phyloP scores from a whole-genome alignment of 37 sponge, comb jelly and placozoan species.

The Ianthella basta region DNA sequence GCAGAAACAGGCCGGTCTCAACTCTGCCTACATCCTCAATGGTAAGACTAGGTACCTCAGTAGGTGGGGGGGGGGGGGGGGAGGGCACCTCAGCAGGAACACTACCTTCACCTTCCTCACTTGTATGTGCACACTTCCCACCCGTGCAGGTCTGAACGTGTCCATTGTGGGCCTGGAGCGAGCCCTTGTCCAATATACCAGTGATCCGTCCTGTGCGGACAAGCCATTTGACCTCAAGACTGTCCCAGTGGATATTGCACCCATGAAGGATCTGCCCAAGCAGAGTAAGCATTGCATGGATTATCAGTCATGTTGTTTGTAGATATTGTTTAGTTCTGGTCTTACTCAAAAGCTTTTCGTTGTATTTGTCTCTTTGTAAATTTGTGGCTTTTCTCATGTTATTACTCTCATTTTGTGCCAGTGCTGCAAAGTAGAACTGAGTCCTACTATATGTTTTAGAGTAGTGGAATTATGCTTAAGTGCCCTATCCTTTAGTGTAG shows the following conservation, averaged over 20 bases:
- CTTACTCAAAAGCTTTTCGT: neutral
- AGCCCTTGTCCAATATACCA: conserved; percentile 87
- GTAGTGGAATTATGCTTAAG: neutral
- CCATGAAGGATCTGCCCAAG: conserved; percentile 43
- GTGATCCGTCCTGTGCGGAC: conserved; percentile 59
- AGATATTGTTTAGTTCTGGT: neutral
- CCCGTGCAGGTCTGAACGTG: conserved; percentile 71
- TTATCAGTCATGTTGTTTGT: neutral
- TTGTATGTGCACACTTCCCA: too few relatives aligned
- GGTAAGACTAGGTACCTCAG: conserved; percentile 35
- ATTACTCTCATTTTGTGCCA: too few relatives aligned
- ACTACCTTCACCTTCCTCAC: too few relatives aligned
- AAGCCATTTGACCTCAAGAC: conserved; percentile 91
- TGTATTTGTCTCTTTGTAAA: neutral
- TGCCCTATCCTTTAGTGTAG: neutral
- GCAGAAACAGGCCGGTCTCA: conserved; percentile 69
- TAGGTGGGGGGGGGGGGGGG: too few relatives aligned
- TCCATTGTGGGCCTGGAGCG: conserved; percentile 93
- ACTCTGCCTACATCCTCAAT: conserved; percentile 82
- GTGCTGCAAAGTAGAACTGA: too few relatives aligned
- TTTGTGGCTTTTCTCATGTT: too few relatives aligned
- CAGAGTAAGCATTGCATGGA: conserved; percentile 52
- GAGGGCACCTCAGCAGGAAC: neutral
- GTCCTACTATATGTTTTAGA: too few relatives aligned
- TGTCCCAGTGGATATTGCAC: conserved; percentile 87